A percentile compares a stretch with the other conserved stretches of the same genome.
Evolutionary conservation across 2,113 vertebrate genomes (phyloP).

Genomic region (Calidris pugnax): DNA sequence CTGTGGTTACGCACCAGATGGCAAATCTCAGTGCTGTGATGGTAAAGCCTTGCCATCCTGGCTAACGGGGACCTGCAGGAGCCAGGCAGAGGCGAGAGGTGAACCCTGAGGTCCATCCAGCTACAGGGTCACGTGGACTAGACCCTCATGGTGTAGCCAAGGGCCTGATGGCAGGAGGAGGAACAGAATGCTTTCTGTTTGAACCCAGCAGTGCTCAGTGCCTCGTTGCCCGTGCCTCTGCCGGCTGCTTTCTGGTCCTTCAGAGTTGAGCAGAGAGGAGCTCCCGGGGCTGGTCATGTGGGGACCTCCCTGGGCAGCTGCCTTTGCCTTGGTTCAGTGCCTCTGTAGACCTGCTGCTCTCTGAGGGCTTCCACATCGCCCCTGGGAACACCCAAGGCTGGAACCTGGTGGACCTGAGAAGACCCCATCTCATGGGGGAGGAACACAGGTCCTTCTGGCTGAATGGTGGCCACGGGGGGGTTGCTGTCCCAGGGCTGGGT

Average conservation of each 20-base stretch:
- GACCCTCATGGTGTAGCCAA: accelerated
- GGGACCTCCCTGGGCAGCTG: neutral
- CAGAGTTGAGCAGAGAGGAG: neutral
- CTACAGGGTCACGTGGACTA: neutral
- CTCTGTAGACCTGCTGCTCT: neutral
- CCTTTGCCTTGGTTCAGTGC: neutral
- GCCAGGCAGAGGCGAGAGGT: neutral
- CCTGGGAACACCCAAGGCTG: neutral
- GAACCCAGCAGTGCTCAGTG: accelerated
- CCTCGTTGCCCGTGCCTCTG: neutral
- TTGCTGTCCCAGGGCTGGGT: neutral
- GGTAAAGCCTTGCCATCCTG: neutral
- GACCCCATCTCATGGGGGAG: accelerated
- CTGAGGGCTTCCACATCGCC: accelerated
- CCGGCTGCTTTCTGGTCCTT: neutral
- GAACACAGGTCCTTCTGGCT: neutral
- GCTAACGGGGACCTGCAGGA: neutral
- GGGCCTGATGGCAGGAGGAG: neutral
- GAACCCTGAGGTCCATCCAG: neutral
- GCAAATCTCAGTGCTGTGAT: neutral
- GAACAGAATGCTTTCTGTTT: accelerated
- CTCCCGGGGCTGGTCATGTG: neutral
- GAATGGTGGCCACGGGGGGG: accelerated
- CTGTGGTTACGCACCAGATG: neutral
- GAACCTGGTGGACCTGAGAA: neutral